Conservation (phyloP, 2,888 invertebrate genomes). For the Noctua janthina region DNA sequence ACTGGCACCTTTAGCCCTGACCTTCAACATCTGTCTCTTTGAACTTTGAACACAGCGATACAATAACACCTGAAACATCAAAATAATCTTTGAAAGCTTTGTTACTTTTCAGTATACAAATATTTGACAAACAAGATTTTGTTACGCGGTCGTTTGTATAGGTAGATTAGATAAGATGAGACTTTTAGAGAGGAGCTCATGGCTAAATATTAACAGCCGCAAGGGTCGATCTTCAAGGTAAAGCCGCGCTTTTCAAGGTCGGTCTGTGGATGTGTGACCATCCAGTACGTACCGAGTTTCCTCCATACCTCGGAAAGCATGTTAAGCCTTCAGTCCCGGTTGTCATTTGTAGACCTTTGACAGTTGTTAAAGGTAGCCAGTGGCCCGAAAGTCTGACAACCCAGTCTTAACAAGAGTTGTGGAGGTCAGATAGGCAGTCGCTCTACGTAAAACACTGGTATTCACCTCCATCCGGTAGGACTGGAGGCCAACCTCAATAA, state of each 20-base stretch:
- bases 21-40: constrained; percentile 42
- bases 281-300: too few species aligned
- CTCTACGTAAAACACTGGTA: too few species aligned
- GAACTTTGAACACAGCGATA: constrained; percentile 23
- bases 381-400: too few species aligned
- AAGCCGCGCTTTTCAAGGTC: not conserved
- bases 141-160: not conserved
- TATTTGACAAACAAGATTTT: not conserved
- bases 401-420: too few species aligned
- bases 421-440: too few species aligned
- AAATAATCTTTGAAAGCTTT: constrained; percentile 7
- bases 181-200: not conserved
- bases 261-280: not conserved
- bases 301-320: too few species aligned
- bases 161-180: not conserved
- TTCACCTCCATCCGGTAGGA: too few species aligned
- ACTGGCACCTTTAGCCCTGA: constrained; percentile 37
- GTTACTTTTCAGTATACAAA: not conserved
- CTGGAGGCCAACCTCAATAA: too few species aligned
- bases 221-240: not conserved
- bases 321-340: too few species aligned
- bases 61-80: constrained; percentile 10
- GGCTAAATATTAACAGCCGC: not conserved
- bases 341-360: too few species aligned
- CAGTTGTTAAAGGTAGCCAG: too few species aligned